Evolutionary conservation across 1,140 invertebrate genomes (phyloP), one percentile per base, ranked within the genome.

Genomic region (Drosophila sulfurigaster): DNA sequence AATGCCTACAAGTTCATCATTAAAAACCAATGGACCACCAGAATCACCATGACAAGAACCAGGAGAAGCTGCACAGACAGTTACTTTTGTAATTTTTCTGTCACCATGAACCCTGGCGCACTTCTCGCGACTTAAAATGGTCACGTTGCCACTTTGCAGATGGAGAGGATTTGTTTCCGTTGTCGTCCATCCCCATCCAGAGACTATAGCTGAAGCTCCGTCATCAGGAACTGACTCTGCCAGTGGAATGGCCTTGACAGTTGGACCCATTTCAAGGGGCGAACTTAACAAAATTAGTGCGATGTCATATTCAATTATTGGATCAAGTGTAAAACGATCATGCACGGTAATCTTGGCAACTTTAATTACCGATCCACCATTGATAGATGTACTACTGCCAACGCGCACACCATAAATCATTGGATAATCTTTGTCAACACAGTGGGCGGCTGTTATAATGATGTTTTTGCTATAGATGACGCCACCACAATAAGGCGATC

Each of bases 1-100:
- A 13, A 78, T 63, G 20, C 75, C 79, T 2, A 81, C 51, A 0
- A 81, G 48, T 5, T 62, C 6, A 3, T 60, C 60, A 2, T 32
- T 3, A 3, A 2, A 38, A 10, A 10, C 10, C 20, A 68, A 15
- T 11, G 67, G 58, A 5, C 66, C 66, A 20, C 66, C 66, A 1
- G 66, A 68, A 11, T 68, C 66, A 7, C 66, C 66, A 7, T 51
- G n/a, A 15, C 66, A 68, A 1, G 56, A 45, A 52, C 13, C 46
- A n/a, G 10, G 16, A 0, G 16, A 30, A 3, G 11, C 13, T 11
- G 56, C 54, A 68, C 65, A 68, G 8, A 68, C 32, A 10, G 38
- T 51, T 6, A 8, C 28, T 1, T 20, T 13, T 13, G 10, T 51
- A 28, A 51, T 25, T 25, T 3, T 25, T 25, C 3, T 25, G 3